Evolutionary conservation across 2,888 invertebrate genomes (phyloP), one percentile per base, ranked within the genome.

Genomic region (Protonemura montana): DNA sequence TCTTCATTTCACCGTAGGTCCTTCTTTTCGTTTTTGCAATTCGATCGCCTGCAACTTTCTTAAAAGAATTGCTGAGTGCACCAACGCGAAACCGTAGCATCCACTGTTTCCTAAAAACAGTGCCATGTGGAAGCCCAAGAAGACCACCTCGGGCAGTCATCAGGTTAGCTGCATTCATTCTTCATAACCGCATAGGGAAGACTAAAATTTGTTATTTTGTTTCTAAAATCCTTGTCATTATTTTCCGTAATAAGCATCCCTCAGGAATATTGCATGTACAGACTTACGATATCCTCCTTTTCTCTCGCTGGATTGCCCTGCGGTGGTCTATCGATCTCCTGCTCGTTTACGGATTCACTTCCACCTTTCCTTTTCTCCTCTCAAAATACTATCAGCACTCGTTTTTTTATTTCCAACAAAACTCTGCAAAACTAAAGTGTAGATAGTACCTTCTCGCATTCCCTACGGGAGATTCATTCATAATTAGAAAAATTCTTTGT

Each of bases 321-420:
- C n/a, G 81, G 81, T 30, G 6, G 10, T 81, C 28, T 81, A 81
- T 81, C 81, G 81, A 81, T 81, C 28, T 28, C 78, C 78, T 25
- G 21, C 10, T 78, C 28, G 6, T 78, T 78, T n/a, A 10, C 78
- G 78, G 78, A 26, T 27, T 78, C 26, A 78, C 27, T 27, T 78
- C 28, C 78, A 78, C 78, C 78, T 78, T 59, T 26, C 78, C 78
- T 78, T 59, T 59, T 10, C 59, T 59, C 59, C 16, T 21, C 59
- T 21, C 21, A 21, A 59, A 59, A 59, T 59, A 59, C 59, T 59
- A 59, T 59, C 59, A 59, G 59, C 59, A 59, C 59, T 10, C 59
- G 2, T 59, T 10, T n/a, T n/a, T 21, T 59, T 59, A 21, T 10
- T 59, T 21, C 59, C 59, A 59, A 21, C 59, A 59, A 78, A 5